These are phyloP conservation scores for Hemistola chrysoprasaria DNA, from an alignment of 2,888 invertebrate genomes.

Conservation along the genomic window DNA sequence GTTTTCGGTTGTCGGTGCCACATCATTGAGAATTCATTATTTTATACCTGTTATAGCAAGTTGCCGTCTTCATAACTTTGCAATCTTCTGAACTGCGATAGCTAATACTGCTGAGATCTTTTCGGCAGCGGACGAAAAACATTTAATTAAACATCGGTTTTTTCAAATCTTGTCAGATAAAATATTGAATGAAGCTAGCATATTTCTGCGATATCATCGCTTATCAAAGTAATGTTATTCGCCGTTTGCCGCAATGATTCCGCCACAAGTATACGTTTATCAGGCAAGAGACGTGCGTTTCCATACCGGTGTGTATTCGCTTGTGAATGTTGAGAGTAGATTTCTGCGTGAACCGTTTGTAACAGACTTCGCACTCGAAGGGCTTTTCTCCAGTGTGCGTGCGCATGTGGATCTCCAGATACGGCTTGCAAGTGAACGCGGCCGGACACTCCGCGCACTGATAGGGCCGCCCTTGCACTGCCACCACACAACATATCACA, in stretches of 20 bases:
- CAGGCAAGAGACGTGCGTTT: conserved; percentile 25
- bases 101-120: conserved; percentile 16
- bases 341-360: conserved; percentile 83
- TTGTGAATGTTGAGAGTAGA: conserved; percentile 83
- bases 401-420: conserved; percentile 85
- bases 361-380: conserved; percentile 82
- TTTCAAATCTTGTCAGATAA: background rate
- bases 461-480: conserved; percentile 81
- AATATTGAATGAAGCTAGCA: too few relatives aligned
- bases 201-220: too few relatives aligned
- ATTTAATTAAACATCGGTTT: conserved; percentile 12
- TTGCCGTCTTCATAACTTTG: conserved; percentile 74
- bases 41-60: conserved; percentile 63
- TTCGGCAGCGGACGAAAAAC: conserved; percentile 35
- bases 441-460: conserved; percentile 82
- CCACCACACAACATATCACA: conserved; percentile 30
- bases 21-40: conserved; percentile 60
- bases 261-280: conserved; percentile 2
- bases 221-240: conserved; percentile 37
- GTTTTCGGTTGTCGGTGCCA: conserved; percentile 72
- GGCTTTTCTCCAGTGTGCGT: conserved; percentile 81
- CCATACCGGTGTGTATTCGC: conserved; percentile 81
- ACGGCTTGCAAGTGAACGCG: conserved; percentile 83
- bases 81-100: conserved; percentile 27
- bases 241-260: conserved; percentile 21